Conservation (phyloP, 2,797 vertebrate genomes). For the Botia kubotai region DNA sequence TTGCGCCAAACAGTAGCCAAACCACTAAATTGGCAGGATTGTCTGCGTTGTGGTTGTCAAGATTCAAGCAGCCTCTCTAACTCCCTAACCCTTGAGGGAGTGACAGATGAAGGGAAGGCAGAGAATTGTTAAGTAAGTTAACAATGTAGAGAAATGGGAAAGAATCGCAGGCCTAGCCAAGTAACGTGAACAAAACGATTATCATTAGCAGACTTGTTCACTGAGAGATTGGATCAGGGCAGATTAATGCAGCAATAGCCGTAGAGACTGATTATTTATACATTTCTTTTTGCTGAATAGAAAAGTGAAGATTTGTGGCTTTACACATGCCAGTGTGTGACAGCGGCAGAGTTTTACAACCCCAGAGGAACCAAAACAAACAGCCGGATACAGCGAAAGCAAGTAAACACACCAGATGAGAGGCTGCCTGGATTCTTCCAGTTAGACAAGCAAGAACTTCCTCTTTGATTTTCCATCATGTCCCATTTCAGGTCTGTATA, state of each 20-base stretch:
- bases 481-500: neutral
- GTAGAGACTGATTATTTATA: conserved; percentile 35
- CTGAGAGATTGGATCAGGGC: conserved; percentile 30
- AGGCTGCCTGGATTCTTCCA: neutral
- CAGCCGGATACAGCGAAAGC: conserved; percentile 16
- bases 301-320: conserved; percentile 33
- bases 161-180: conserved; percentile 11
- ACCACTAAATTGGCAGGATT: conserved; percentile 4
- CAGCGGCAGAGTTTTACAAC: conserved; percentile 21
- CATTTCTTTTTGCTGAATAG: conserved; percentile 43
- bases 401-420: conserved; percentile 28
- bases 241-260: conserved; percentile 46
- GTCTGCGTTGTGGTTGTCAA: conserved; percentile 8
- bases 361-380: conserved; percentile 38
- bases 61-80: neutral
- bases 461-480: conserved; percentile 28
- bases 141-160: conserved; percentile 4
- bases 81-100: neutral
- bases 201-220: conserved; percentile 13
- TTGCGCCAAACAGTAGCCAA: conserved; percentile 24
- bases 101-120: neutral
- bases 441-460: neutral
- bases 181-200: conserved; percentile 33
- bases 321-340: conserved; percentile 39
- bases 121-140: neutral